Evolutionary conservation across 1,140 invertebrate genomes (phyloP).

Genomic region (Drosophila melanogaster): DNA sequence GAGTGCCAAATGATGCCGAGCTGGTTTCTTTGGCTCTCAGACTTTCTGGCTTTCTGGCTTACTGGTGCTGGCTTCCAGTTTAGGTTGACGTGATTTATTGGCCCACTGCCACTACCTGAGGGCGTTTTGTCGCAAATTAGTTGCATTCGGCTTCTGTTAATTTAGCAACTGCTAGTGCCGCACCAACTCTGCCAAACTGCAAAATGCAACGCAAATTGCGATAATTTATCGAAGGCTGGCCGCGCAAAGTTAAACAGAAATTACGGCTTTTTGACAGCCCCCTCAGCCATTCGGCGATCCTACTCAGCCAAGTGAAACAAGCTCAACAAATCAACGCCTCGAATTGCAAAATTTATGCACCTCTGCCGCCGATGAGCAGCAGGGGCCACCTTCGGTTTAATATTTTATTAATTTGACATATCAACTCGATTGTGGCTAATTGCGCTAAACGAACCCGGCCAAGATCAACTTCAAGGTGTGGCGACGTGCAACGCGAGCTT

Average conservation of each 20-base stretch:
- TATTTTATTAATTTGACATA: constrained; percentile 82
- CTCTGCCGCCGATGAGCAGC: constrained; percentile 48
- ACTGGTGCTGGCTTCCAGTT: constrained; percentile 45
- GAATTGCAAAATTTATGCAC: constrained; percentile 72
- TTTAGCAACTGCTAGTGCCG: constrained; percentile 60
- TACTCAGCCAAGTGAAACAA: constrained; percentile 7
- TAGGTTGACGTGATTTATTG: constrained; percentile 80
- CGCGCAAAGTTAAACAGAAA: constrained; percentile 76
- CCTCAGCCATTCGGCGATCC: neutral
- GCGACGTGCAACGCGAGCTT: constrained; percentile 37
- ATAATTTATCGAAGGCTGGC: constrained; percentile 75
- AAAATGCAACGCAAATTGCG: constrained; percentile 81
- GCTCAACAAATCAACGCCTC: constrained; percentile 75
- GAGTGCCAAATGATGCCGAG: constrained; percentile 80
- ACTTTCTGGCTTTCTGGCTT: neutral
- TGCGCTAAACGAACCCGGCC: constrained; percentile 71
- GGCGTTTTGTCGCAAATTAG: constrained; percentile 83
- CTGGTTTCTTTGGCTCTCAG: constrained; percentile 25
- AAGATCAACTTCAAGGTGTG: constrained; percentile 54
- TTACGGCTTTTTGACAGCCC: constrained; percentile 62
- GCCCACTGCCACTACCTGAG: constrained; percentile 71
- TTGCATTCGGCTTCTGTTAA: constrained; percentile 83
- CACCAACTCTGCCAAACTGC: constrained; percentile 33
- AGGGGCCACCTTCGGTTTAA: constrained; percentile 67
- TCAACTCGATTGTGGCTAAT: constrained; percentile 83